These are phyloP conservation scores for Ashinkailepas kermadecensis DNA, from an alignment of 2,888 invertebrate genomes.

Conservation along the genomic window DNA sequence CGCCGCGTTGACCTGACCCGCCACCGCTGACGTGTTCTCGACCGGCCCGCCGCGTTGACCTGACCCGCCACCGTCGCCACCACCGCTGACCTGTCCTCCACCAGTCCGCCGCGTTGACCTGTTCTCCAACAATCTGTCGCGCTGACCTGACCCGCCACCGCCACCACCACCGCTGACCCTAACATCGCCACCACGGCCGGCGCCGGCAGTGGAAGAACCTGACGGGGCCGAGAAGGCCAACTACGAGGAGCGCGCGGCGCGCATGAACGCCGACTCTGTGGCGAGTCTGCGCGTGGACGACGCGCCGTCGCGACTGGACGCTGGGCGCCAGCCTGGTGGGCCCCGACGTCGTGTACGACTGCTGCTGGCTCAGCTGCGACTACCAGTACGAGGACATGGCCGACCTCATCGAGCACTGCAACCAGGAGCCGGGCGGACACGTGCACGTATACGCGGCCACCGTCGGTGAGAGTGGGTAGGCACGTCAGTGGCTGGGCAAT, in stretches of 20 bases:
- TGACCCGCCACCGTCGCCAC: too few relatives aligned
- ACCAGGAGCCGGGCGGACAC: constrained; percentile 60
- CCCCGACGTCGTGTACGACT: constrained; percentile 60
- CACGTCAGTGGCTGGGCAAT: too few relatives aligned
- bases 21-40: too few relatives aligned
- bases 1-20: too few relatives aligned
- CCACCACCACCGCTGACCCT: too few relatives aligned
- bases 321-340: constrained; percentile 38
- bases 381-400: constrained; percentile 82
- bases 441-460: constrained; percentile 34
- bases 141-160: too few relatives aligned
- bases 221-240: constrained; percentile 74
- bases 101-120: too few relatives aligned
- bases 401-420: constrained; percentile 83
- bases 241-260: constrained; percentile 88
- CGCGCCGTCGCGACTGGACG: constrained; percentile 48
- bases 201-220: constrained; percentile 79
- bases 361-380: constrained; percentile 86
- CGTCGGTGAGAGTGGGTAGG: constrained; percentile 17
- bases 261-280: constrained; percentile 75
- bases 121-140: too few relatives aligned
- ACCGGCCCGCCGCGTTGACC: too few relatives aligned
- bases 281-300: constrained; percentile 13
- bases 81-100: too few relatives aligned
- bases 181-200: too few relatives aligned